These are phyloP conservation scores for Cichladusa arquata DNA, from an alignment of 2,113 vertebrate genomes.

Conservation along the genomic window DNA sequence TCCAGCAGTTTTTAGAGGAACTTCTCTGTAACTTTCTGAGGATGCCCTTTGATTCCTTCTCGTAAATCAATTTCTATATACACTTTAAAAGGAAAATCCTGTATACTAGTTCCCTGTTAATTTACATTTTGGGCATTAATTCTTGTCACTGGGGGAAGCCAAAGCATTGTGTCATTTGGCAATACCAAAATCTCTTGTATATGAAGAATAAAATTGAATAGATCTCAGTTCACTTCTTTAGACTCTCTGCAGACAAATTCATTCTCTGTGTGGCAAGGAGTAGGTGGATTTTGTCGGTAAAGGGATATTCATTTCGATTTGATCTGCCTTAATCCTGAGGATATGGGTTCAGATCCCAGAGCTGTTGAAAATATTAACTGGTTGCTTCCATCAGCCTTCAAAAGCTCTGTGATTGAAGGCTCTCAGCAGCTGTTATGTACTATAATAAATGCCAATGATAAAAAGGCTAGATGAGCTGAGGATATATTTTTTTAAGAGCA, in stretches of 20 bases:
- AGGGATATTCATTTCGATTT: slow-evolving; percentile 37
- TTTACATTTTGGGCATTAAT: background rate
- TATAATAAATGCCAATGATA: slow-evolving; percentile 18
- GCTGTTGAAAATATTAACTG: slow-evolving; percentile 37
- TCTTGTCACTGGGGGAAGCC: background rate
- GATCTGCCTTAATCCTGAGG: slow-evolving; percentile 63
- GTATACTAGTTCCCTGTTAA: background rate
- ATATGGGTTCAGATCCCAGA: slow-evolving; percentile 35
- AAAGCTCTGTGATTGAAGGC: slow-evolving; percentile 16
- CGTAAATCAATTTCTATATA: background rate
- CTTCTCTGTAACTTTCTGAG: background rate
- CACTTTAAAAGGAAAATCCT: background rate
- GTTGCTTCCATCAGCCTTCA: slow-evolving; percentile 10
- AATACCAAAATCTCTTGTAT: background rate
- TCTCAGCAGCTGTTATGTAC: slow-evolving; percentile 45
- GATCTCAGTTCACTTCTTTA: background rate
- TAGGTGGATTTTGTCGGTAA: slow-evolving; percentile 4
- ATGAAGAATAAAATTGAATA: background rate
- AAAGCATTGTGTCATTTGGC: background rate
- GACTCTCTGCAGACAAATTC: background rate
- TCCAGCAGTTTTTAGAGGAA: background rate
- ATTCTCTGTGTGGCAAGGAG: background rate
- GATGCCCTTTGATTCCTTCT: background rate
- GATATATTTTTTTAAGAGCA: background rate
- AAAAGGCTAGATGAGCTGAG: background rate